phyloP scores from a whole-genome alignment of 2,888 invertebrate genomes.

The Galeruca laticollis region DNA sequence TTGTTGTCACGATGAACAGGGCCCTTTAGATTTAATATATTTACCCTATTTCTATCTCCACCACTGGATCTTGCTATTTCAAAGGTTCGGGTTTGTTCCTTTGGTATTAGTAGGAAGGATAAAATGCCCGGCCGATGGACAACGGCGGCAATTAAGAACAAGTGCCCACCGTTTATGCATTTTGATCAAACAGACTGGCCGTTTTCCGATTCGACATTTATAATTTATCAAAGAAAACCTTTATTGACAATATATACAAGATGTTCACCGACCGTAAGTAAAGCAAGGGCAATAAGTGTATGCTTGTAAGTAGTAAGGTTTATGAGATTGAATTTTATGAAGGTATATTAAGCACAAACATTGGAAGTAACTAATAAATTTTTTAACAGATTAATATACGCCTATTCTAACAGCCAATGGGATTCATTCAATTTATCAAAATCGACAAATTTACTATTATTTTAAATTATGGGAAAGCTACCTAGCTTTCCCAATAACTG shows the following conservation, averaged over 20 bases:
- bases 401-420: too few relatives aligned
- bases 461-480: too few relatives aligned
- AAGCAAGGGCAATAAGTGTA: neutral
- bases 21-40: too few relatives aligned
- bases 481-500: too few relatives aligned
- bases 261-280: slow-evolving; percentile 18
- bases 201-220: slow-evolving; percentile 51
- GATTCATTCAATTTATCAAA: too few relatives aligned
- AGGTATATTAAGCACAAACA: neutral
- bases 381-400: too few relatives aligned
- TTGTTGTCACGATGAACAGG: too few relatives aligned
- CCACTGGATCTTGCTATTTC: slow-evolving; percentile 1
- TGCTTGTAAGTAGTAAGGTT: neutral
- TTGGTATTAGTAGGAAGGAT: slow-evolving; percentile 9
- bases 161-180: slow-evolving; percentile 60
- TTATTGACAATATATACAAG: slow-evolving; percentile 32
- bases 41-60: too few relatives aligned
- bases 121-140: slow-evolving; percentile 49
- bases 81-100: slow-evolving; percentile 8
- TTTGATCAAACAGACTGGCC: slow-evolving; percentile 59
- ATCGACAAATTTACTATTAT: too few relatives aligned
- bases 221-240: slow-evolving; percentile 55
- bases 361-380: too few relatives aligned
- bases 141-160: slow-evolving; percentile 58
- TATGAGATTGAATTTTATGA: neutral